Conservation (phyloP, 2,888 invertebrate species). For the Agyllia agylla region DNA sequence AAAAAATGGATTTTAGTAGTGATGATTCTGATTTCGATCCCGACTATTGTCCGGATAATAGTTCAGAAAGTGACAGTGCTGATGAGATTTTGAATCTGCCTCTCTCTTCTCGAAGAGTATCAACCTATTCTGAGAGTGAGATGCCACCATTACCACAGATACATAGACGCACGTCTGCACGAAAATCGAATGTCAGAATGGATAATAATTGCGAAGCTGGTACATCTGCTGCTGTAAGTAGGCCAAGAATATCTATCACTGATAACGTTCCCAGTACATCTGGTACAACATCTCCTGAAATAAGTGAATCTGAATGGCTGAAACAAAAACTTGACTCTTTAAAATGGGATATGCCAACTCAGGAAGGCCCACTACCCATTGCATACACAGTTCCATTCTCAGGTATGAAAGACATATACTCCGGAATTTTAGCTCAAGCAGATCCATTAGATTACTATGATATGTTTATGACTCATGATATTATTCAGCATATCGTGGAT, state of each 20-base stretch:
- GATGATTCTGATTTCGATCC: not conserved
- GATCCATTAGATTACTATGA: slow-evolving; percentile 59
- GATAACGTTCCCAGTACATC: not conserved
- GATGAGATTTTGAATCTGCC: not conserved
- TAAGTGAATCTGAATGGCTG: not conserved
- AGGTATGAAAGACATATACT: slow-evolving; percentile 51
- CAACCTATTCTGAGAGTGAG: not conserved
- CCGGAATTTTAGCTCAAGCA: slow-evolving; percentile 49
- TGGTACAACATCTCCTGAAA: not conserved
- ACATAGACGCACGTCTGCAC: not conserved
- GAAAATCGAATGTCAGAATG: not conserved
- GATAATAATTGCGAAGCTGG: not conserved
- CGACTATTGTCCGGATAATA: not conserved
- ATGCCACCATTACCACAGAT: not conserved
- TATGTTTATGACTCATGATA: slow-evolving; percentile 1
- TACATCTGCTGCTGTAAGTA: not conserved
- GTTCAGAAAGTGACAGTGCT: not conserved
- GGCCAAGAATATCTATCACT: not conserved
- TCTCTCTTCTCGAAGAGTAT: not conserved
- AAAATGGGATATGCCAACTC: not conserved
- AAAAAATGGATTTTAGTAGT: not conserved
- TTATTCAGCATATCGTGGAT: not conserved
- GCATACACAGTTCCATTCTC: not conserved
- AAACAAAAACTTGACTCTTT: not conserved
- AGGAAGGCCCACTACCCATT: not conserved